Percentiles rank a stretch among this genome's conserved stretches.
Evolutionary conservation across 30 jellyfish, hydroid and myxozoan genomes (phyloP).

Genomic region (Catostylus mosaicus): DNA sequence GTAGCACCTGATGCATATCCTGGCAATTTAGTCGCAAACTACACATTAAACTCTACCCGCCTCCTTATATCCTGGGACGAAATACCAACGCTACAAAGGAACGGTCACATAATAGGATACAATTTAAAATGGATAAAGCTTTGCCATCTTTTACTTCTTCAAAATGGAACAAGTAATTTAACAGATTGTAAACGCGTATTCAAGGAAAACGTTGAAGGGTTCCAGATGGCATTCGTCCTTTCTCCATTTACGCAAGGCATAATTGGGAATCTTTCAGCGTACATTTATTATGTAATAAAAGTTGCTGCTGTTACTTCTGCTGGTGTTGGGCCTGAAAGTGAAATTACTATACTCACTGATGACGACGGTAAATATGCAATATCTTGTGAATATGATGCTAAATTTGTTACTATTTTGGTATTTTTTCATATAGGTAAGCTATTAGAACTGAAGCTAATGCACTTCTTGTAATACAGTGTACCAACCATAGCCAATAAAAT

Average conservation of each 20-base stretch:
- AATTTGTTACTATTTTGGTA: not conserved
- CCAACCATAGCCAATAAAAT: no score
- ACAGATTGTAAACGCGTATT: conserved; percentile 38
- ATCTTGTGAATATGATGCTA: not conserved
- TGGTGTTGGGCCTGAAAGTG: conserved; percentile 65
- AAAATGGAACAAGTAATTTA: not conserved
- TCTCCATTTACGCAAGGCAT: not conserved
- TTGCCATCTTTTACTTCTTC: not conserved
- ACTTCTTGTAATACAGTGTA: no score
- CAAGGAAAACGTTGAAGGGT: not conserved
- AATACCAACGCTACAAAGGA: conserved; percentile 40
- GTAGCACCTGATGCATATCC: conserved; percentile 33
- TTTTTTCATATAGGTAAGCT: no score
- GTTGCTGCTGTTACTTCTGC: conserved; percentile 53
- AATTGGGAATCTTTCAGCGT: conserved; percentile 16
- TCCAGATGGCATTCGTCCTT: conserved; percentile 5
- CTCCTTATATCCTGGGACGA: conserved; percentile 32
- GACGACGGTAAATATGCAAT: conserved; percentile 39
- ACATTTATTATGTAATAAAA: conserved; percentile 20
- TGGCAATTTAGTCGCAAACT: not conserved
- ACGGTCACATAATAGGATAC: conserved; percentile 29
- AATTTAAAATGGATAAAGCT: conserved; percentile 30
- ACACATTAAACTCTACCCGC: conserved; percentile 13
- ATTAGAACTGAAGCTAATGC: not conserved
- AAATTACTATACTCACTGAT: conserved; percentile 22